Base-by-base conservation (phyloP, 2,113 vertebrate species). In the Gambusia holbrooki region DNA sequence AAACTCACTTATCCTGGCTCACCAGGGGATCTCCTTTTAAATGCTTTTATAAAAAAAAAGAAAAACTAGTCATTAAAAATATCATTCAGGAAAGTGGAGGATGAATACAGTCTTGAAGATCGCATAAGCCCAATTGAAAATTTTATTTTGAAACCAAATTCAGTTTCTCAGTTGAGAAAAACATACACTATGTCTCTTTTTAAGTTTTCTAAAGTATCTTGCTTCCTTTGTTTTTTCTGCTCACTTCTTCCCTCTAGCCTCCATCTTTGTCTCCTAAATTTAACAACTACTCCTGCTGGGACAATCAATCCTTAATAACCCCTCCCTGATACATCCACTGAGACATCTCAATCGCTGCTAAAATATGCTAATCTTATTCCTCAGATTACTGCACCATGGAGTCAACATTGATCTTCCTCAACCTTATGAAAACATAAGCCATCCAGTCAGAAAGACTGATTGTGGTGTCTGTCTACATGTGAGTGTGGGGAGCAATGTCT, bases 291-390 rank as follows among this genome's bases (percentile, higher is more conserved):
- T 88, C 89, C 84, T 88, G 86, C 91, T 88, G 86, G 88, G 89
- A 93, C 91, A 93, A 95, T 95, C 90, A 93, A 84, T 89, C 86
- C 84, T 84, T 85, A 84, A 89, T 87, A 85, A 88, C 79, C 76
- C 84, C 84, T 82, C 80, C 81, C 87, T 77, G 62, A 74, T 77
- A 83, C 84, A 88, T 88, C 86, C 89, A 89, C 86, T 66, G 76
- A 91, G 88, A 93, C 90, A 88, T 91, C 91, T 94, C 93, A 94
- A 94, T 94, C 63, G 84, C 77, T 66, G 76, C 89, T 93, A 93
- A 92, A 32, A 92, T 94, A 94, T 95, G 93, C 91, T 93, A 94
- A 95, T 95, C 85, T 88, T 93, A 93, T 95, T 94, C 90, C 88
- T 82, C 66, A 82, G 85, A 92, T 94, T 92, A 94, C 94, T 94